Evolutionary conservation across 2,797 vertebrate species (phyloP).

Genomic region (Falco rusticolus): DNA sequence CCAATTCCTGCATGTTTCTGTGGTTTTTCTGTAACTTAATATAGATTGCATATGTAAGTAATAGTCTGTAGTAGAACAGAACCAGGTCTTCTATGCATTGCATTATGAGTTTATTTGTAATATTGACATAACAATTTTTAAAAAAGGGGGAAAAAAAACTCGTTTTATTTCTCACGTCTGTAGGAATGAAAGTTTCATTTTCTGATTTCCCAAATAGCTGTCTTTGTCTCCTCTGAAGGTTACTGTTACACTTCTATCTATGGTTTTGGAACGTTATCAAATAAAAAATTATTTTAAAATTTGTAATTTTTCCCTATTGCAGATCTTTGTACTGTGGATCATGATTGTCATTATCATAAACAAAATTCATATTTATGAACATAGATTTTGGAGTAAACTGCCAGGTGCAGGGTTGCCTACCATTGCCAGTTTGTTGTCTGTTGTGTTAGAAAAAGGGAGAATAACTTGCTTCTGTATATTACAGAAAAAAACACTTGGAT

Average conservation of each 20-base stretch:
- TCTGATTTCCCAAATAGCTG: conserved; percentile 21
- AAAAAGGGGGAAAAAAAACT: fast-evolving
- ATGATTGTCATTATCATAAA: conserved; percentile 73
- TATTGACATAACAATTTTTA: not conserved
- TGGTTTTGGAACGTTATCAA: conserved; percentile 62
- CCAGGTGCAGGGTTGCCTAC: conserved; percentile 72
- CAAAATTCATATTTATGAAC: conserved; percentile 77
- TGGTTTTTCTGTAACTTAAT: not conserved
- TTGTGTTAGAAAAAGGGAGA: conserved; percentile 52
- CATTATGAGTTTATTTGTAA: conserved; percentile 10
- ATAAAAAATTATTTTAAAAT: conserved; percentile 67
- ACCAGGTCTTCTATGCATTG: not conserved
- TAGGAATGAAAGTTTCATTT: conserved; percentile 39
- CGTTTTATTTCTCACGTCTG: conserved; percentile 19
- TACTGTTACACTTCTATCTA: conserved; percentile 18
- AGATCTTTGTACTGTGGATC: conserved; percentile 60
- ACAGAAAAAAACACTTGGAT: conserved; percentile 34
- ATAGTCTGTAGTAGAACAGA: not conserved
- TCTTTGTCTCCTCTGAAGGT: conserved; percentile 36
- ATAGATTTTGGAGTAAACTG: conserved; percentile 70
- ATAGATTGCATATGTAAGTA: not conserved
- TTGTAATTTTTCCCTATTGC: conserved; percentile 65
- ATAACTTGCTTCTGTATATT: conserved; percentile 60
- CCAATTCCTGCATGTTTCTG: not conserved
- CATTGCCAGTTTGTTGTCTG: conserved; percentile 69